Evolutionary conservation across 1,140 invertebrate genomes (phyloP), one percentile per base, ranked within the genome.

Genomic region (Acromyrmex charruanus): DNA sequence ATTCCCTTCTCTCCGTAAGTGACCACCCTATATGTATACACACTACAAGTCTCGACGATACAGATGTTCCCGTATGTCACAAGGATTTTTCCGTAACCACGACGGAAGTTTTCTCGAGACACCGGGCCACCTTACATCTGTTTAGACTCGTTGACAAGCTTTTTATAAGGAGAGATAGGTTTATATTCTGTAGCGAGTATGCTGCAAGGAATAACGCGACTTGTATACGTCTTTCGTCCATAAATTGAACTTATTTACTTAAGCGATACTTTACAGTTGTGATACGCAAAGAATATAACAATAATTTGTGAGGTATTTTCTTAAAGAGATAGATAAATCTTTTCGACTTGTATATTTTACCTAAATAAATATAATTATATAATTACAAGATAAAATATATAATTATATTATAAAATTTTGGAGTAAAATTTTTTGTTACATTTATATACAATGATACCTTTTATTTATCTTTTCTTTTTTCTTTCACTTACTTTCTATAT

Each of bases 1-100:
- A 88, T 75, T 87, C 89, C 5, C 55, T 74, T 75, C 74, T 86
- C 65, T 61, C 75, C 75, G 80, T 87, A 61, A 86, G 87, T 89
- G 85, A 71, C 86, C 89, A 79, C 39, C 71, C 72, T 28, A 58
- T n/a, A 39, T 31, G 51, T 71, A 63, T 84, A 68, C 72, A 87
- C 31, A 35, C 25, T 86, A 55, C 49, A 14, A 16, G 28, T 35
- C 81, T 16, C 39, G 44, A 7, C 53, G 68, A 55, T 72, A 87
- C 87, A 82, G 39, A 66, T 88, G 69, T 88, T 88, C 49, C 65
- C 63, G 49, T 84, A 84, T 75, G 80, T 74, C 80, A 69, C 66
- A n/a, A 25, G 69, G 55, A 84, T 75, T 61, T 74, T 75, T 82
- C 80, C 80, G 68, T 84, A 53, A 68, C 25, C 55, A 25, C 80